A percentile compares a stretch with the other conserved stretches of the same genome.
Conservation (phyloP, 1,140 invertebrate species). For the Drosophila pseudoananassae region DNA sequence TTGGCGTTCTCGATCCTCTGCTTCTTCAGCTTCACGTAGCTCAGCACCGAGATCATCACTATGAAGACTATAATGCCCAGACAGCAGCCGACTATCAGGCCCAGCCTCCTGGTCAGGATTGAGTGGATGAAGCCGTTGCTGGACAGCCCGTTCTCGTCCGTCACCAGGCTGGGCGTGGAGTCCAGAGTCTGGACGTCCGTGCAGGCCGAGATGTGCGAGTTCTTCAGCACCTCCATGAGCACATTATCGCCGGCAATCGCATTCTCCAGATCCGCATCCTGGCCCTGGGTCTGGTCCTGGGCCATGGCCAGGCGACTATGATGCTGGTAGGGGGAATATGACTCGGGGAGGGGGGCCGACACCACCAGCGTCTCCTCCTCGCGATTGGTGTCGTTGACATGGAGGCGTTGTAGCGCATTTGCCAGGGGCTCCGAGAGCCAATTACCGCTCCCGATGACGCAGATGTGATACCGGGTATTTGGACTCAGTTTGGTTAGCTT, state of each 20-base stretch:
- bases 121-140: conserved; percentile 87
- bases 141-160: conserved; percentile 87
- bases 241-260: conserved; percentile 84
- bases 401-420: conserved; percentile 83
- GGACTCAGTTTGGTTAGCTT: conserved; percentile 90
- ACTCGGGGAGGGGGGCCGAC: conserved; percentile 43
- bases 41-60: conserved; percentile 91
- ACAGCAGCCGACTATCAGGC: conserved; percentile 92
- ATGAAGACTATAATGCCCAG: conserved; percentile 94
- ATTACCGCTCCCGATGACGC: conserved; percentile 92
- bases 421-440: conserved; percentile 85
- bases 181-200: conserved; percentile 91
- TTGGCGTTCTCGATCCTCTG: conserved; percentile 89
- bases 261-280: conserved; percentile 57
- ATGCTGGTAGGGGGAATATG: conserved; percentile 64
- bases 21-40: conserved; percentile 94
- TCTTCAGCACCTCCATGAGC: conserved; percentile 88
- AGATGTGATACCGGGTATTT: conserved; percentile 92
- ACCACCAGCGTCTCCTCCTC: conserved; percentile 47
- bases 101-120: conserved; percentile 90
- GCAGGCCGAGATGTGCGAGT: conserved; percentile 90
- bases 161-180: conserved; percentile 87
- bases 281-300: conserved; percentile 31
- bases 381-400: conserved; percentile 83
- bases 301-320: conserved; percentile 7